Evolutionary conservation across 2,113 vertebrate species (phyloP).

Genomic region (Varanus komodoensis): DNA sequence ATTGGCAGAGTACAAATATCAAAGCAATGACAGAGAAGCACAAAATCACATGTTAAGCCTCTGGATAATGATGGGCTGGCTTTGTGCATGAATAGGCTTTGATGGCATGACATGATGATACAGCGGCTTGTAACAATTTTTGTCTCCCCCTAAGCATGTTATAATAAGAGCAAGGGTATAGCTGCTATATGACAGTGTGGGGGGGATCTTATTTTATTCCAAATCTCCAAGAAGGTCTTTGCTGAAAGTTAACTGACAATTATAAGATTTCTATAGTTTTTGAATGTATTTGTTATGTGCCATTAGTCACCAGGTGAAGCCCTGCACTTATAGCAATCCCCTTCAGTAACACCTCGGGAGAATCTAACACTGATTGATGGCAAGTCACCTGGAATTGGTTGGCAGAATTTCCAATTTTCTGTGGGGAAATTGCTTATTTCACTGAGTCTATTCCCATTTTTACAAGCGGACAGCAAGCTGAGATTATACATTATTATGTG

Average conservation of each 20-base stretch:
- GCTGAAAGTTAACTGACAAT: conserved; percentile 81
- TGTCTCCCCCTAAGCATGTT: conserved; percentile 61
- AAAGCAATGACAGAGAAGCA: conserved; percentile 51
- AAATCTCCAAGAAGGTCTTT: conserved; percentile 75
- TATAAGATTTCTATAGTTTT: conserved; percentile 79
- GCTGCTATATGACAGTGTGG: background rate
- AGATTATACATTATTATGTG: conserved; percentile 89
- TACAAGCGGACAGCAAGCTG: conserved; percentile 85
- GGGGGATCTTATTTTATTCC: conserved; percentile 73
- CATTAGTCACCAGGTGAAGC: conserved; percentile 86
- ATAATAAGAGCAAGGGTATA: conserved; percentile 64
- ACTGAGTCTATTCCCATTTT: conserved; percentile 87
- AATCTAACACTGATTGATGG: conserved; percentile 89
- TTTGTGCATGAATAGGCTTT: conserved; percentile 54
- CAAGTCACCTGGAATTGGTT: conserved; percentile 86
- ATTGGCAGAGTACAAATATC: conserved; percentile 65
- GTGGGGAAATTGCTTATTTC: conserved; percentile 90
- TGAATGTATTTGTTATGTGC: conserved; percentile 85
- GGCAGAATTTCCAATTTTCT: conserved; percentile 90
- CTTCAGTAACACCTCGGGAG: conserved; percentile 82
- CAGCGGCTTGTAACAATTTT: conserved; percentile 11
- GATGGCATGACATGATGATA: conserved; percentile 58
- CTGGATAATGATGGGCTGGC: conserved; percentile 64
- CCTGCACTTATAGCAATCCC: conserved; percentile 82
- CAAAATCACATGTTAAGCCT: conserved; percentile 59